These are phyloP conservation scores for Ovis aries DNA, from an alignment of 2,113 vertebrate species.

Conservation along the genomic window ARS-UI_Ramb_v3.0 NC_056054.1:87727501-87728000, in stretches of 20 bases:
- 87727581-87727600: too few relatives aligned
- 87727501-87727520: too few relatives aligned
- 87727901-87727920: not conserved
- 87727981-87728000: not conserved
- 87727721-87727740: not conserved
- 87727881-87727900: not conserved
- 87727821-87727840: not conserved
- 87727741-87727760: not conserved
- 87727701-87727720: too few relatives aligned
- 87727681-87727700: too few relatives aligned
- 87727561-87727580: too few relatives aligned
- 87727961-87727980: not conserved
- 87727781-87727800: accelerated
- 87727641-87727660: too few relatives aligned
- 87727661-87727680: too few relatives aligned
- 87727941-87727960: not conserved
- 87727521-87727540: too few relatives aligned
- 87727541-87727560: too few relatives aligned
- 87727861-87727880: not conserved
- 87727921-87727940: not conserved
- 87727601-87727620: too few relatives aligned
- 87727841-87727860: not conserved
- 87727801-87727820: not conserved
- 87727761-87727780: not conserved
- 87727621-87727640: too few relatives aligned